A percentile compares a stretch with the other conserved stretches of the same genome.
These are phyloP conservation scores for Hybognathus amarus DNA, from an alignment of 2,797 vertebrate genomes.

Conservation along the genomic window DNA sequence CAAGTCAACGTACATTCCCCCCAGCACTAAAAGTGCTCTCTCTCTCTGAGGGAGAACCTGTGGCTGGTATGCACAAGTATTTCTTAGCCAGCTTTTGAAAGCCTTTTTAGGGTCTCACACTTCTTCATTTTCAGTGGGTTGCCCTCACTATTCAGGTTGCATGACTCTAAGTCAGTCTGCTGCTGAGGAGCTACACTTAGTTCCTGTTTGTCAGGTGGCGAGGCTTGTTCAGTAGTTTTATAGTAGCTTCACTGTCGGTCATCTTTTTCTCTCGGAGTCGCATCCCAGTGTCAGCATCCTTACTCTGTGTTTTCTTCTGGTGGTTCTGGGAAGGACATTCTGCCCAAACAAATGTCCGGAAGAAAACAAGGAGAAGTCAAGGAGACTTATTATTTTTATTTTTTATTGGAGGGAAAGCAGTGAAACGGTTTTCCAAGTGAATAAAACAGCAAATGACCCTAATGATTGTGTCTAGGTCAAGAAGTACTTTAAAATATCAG, in stretches of 20 bases:
- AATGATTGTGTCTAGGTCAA: background rate
- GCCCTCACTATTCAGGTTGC: background rate
- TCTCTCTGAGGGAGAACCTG: background rate
- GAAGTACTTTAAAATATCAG: background rate
- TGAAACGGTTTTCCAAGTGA: too few relatives aligned
- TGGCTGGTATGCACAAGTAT: background rate
- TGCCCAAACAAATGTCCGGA: background rate
- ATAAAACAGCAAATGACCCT: background rate
- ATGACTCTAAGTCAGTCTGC: background rate
- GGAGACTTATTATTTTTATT: too few relatives aligned
- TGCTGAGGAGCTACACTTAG: background rate
- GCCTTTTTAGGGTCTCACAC: too few relatives aligned
- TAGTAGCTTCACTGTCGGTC: background rate
- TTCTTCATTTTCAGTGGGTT: background rate
- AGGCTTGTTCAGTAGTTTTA: background rate
- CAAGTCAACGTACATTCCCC: background rate
- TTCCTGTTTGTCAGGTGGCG: background rate
- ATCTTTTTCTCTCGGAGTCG: background rate
- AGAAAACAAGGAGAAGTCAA: too few relatives aligned
- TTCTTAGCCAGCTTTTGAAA: constrained; percentile 7
- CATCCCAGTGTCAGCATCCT: constrained; percentile 10
- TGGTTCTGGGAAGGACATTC: background rate
- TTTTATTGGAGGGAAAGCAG: too few relatives aligned
- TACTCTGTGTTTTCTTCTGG: background rate
- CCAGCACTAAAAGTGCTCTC: background rate